A percentile compares a stretch with the other conserved stretches of the same genome.
Evolutionary conservation across 2,888 invertebrate species (phyloP).

Genomic region (Eumerus sabulonum): DNA sequence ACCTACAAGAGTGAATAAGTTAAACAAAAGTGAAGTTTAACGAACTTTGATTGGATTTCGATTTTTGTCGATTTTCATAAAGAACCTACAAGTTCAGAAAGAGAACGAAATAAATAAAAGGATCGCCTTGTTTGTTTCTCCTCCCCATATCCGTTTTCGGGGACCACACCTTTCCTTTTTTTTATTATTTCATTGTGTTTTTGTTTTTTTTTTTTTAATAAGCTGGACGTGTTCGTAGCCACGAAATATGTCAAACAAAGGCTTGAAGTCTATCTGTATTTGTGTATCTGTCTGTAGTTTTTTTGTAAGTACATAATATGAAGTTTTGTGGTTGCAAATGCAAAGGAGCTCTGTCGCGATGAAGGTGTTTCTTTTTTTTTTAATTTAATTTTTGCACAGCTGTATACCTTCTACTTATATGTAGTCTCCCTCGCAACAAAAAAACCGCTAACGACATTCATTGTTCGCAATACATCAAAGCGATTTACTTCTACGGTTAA

Average conservation of each 20-base stretch:
- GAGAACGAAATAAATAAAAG: conserved; percentile 52
- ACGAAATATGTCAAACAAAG: conserved; percentile 58
- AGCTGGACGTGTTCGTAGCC: not conserved
- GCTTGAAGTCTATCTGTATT: conserved; percentile 41
- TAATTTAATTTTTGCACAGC: conserved; percentile 35
- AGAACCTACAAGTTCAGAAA: conserved; percentile 26
- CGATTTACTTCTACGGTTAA: conserved; percentile 47
- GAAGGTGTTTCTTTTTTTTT: no score
- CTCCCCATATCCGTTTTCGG: conserved; percentile 54
- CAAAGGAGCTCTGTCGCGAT: conserved; percentile 58
- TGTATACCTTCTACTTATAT: conserved; percentile 2
- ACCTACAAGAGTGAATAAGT: not conserved
- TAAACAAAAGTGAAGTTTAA: conserved; percentile 41
- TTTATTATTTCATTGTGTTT: not conserved
- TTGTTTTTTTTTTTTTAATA: conserved; percentile 8
- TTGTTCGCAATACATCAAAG: conserved; percentile 62
- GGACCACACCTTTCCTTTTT: conserved; percentile 59
- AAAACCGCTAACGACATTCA: no score
- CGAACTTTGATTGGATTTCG: conserved; percentile 60
- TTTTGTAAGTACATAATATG: conserved; percentile 49
- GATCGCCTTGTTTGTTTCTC: conserved; percentile 48
- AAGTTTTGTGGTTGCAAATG: conserved; percentile 23
- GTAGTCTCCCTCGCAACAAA: no score
- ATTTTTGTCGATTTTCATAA: conserved; percentile 9
- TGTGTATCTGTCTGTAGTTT: not conserved